Conservation (phyloP, 1,140 invertebrate species). For the Sinonovacula constricta region DNA sequence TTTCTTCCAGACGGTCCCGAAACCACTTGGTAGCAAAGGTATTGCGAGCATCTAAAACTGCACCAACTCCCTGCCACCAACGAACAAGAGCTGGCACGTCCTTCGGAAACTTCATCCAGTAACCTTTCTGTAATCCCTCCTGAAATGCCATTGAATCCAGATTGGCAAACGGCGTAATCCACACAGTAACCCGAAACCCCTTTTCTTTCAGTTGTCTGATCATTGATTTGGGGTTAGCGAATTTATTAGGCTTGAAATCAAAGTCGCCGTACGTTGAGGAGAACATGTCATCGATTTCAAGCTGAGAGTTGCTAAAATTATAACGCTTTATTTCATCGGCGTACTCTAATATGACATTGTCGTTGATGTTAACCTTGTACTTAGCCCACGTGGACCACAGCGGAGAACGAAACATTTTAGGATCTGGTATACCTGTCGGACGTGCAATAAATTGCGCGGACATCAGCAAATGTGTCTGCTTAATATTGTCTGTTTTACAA, state of each 20-base stretch:
- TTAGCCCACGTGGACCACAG: conserved; percentile 96
- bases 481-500: conserved; percentile 58
- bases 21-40: conserved; percentile 85
- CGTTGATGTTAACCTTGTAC: conserved; percentile 84
- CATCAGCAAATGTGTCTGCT: conserved; percentile 51
- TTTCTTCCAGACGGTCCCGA: conserved; percentile 79
- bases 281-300: conserved; percentile 96
- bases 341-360: conserved; percentile 84
- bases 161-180: conserved; percentile 90
- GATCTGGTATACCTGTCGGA: conserved; percentile 82
- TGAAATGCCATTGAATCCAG: conserved; percentile 53
- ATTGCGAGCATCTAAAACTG: conserved; percentile 81
- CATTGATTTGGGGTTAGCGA: conserved; percentile 84
- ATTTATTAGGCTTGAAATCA: conserved; percentile 85
- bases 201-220: conserved; percentile 82
- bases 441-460: conserved; percentile 46
- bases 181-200: conserved; percentile 88
- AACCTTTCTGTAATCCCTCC: conserved; percentile 50
- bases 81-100: conserved; percentile 55
- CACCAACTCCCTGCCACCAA: conserved; percentile 72
- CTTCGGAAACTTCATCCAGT: conserved; percentile 53
- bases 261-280: conserved; percentile 91
- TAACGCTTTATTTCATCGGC: conserved; percentile 85
- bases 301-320: conserved; percentile 87
- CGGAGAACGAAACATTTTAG: conserved; percentile 86